A percentile compares a stretch with the other conserved stretches of the same genome.
phyloP scores from a whole-genome alignment of 2,888 invertebrate species.

The Volucella zonaria region DNA sequence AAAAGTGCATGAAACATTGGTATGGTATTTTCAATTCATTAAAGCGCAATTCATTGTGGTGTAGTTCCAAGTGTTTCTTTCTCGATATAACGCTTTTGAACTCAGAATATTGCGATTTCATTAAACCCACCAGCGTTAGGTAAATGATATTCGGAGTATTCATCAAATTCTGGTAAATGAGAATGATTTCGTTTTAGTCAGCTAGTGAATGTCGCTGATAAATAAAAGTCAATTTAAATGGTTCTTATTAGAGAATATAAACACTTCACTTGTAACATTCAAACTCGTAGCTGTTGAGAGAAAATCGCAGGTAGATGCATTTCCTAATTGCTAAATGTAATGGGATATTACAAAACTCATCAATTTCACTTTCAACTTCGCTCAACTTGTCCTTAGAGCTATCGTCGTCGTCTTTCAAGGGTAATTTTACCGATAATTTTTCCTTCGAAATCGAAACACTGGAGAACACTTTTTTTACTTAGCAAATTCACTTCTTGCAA shows the following conservation, averaged over 20 bases:
- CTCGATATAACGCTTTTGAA: constrained; percentile 19
- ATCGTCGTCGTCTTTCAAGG: constrained; percentile 14
- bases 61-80: constrained; percentile 27
- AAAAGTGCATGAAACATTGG: too few relatives aligned
- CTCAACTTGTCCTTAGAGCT: neutral
- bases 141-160: constrained; percentile 17
- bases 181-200: constrained; percentile 14
- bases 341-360: constrained; percentile 1
- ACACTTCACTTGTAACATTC: neutral
- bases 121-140: constrained; percentile 8
- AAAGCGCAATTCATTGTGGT: neutral
- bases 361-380: constrained; percentile 10
- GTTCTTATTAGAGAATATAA: constrained; percentile 15
- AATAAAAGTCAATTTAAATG: constrained; percentile 12
- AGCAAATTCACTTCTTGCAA: constrained; percentile 11
- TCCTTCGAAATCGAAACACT: neutral
- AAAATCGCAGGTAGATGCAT: neutral
- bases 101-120: constrained; percentile 12
- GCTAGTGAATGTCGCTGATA: constrained; percentile 15
- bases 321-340: neutral
- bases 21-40: neutral
- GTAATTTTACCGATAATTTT: constrained; percentile 6
- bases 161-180: constrained; percentile 18
- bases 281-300: neutral
- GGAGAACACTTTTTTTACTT: neutral